These are phyloP conservation scores for cattle (Bos taurus) DNA, from an alignment of 2,113 vertebrate species.

Conservation along the genomic window ARS-UCD2.0 NC_037332.1:96944501-96945000, in stretches of 20 bases:
- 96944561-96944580: slow-evolving; percentile 71
- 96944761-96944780: not conserved
- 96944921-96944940: not conserved
- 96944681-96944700: not conserved
- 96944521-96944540: slow-evolving; percentile 77
- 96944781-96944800: not conserved
- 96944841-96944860: not conserved
- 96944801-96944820: not conserved
- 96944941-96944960: not conserved
- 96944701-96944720: not conserved
- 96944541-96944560: slow-evolving; percentile 75
- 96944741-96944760: not conserved
- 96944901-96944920: not conserved
- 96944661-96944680: slow-evolving; percentile 73
- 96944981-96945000: slow-evolving; percentile 21
- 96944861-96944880: not conserved
- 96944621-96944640: slow-evolving; percentile 28
- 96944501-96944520: slow-evolving; percentile 77
- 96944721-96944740: not conserved
- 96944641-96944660: slow-evolving; percentile 67
- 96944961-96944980: not conserved
- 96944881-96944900: not conserved
- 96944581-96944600: slow-evolving; percentile 51
- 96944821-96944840: not conserved
- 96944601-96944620: not conserved